A percentile compares a stretch with the other conserved stretches of the same genome.
Conservation (phyloP, 2,797 vertebrate genomes). For the Peromyscus nudipes region DNA sequence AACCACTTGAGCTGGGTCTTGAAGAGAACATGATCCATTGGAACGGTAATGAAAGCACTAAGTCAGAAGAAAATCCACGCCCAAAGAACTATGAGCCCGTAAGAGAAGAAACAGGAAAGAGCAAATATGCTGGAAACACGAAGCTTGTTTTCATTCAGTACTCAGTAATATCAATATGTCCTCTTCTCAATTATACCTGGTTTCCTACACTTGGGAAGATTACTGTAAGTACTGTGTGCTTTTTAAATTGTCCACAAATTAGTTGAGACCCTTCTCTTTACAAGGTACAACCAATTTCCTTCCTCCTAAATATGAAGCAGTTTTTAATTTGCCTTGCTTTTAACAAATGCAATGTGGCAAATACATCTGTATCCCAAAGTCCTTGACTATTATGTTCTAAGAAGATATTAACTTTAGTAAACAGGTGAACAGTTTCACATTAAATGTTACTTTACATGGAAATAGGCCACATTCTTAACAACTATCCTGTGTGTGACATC, state of each 20-base stretch:
- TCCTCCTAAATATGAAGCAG: neutral
- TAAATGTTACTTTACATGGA: neutral
- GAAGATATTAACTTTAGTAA: neutral
- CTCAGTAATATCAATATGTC: accelerated
- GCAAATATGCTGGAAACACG: neutral
- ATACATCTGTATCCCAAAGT: neutral
- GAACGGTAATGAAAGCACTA: neutral
- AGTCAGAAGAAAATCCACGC: neutral
- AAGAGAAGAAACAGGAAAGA: neutral
- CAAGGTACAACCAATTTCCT: neutral
- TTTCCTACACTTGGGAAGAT: neutral
- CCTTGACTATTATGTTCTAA: neutral
- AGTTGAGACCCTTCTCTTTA: conserved; percentile 5
- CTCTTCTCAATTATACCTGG: neutral
- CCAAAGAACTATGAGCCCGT: neutral
- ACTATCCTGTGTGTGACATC: neutral
- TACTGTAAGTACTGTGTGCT: neutral
- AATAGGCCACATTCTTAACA: neutral
- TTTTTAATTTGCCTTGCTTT: neutral
- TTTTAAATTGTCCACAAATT: neutral
- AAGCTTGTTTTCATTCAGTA: neutral
- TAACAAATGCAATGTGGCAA: conserved; percentile 25
- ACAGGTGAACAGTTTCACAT: neutral
- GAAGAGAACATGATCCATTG: neutral
- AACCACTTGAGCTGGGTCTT: neutral